Base-by-base conservation (phyloP, 2,113 vertebrate species). In the Cephalophus harveyi region DNA sequence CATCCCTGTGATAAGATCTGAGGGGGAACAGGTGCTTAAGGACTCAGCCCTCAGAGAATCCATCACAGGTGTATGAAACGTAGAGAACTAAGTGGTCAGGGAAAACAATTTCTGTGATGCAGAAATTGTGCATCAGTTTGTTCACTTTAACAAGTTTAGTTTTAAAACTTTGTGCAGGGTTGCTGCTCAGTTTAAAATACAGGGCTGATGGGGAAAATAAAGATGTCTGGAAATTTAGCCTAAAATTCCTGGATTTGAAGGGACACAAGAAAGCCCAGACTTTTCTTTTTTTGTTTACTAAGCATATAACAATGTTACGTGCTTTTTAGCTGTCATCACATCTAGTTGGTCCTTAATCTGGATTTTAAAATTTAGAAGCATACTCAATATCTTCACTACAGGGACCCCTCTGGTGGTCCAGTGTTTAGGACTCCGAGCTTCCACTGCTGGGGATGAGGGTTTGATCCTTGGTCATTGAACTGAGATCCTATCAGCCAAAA, bases 331-430 rank as follows among this genome's bases (percentile, higher is more conserved):
- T 85, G 27, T 71, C 57, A 50, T 87, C n/a, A 71, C 16, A 40
- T 50, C 59, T 92, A 60, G 9, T 81, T 85, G 95, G 52, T 74
- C 59, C 50, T 92, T 88, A 82, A 95, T 96, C 87, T 67, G 76
- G 74, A 95, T 60, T 76, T 96, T 88, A 94, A 76, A 94, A 93
- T 82, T 94, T 94, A 95, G 67, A 92, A 92, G 16, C 43, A 57
- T 60, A 94, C 48, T 76, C 71, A 88, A 64, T 60, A 43, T 87
- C 96, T 91, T 96, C 93, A 86, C 90, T 76, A 2, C 71, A 76
- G 40, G 40, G 23, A 43, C 30, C 15, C 12, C 71, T 76, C 71
- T 43, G 36, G 71, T 43, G 23, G 71, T 43, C 71, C 23, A 76
- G 12, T 25, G 40, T 40, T 43, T 76, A 76, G 71, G 71, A 76